Conservation (phyloP, 2,797 vertebrate species). For the Aldrovandia affinis region DNA sequence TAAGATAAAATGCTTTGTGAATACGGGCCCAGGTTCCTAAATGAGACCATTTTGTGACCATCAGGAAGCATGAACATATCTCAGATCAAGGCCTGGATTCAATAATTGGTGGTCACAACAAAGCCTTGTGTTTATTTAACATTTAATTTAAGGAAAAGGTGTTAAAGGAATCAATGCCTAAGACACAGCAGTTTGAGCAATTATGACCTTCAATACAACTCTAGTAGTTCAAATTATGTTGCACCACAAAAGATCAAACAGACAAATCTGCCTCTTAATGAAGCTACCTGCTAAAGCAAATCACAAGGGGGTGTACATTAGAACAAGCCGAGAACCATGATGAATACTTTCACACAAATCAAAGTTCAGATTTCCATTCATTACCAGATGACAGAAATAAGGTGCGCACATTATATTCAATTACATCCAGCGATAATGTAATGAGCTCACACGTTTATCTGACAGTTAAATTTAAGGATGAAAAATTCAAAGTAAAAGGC, state of each 20-base stretch:
- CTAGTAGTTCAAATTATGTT: not conserved
- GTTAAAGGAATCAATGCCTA: not conserved
- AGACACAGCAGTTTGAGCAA: not conserved
- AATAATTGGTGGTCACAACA: no score
- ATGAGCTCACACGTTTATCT: conserved; percentile 34
- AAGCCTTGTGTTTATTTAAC: not conserved
- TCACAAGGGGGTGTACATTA: not conserved
- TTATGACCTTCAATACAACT: not conserved
- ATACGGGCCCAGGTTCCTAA: no score
- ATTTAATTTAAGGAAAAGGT: not conserved
- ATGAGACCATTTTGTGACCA: no score
- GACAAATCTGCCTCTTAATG: not conserved
- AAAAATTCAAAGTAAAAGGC: no score
- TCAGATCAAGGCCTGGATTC: no score
- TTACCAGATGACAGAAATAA: conserved; percentile 40
- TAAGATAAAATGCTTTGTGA: no score
- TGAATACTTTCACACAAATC: conserved; percentile 18
- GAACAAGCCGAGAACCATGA: not conserved
- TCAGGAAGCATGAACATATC: no score
- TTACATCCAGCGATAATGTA: conserved; percentile 41
- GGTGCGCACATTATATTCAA: conserved; percentile 37
- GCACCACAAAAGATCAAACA: not conserved
- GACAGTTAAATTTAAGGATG: no score
- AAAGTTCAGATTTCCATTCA: conserved; percentile 31
- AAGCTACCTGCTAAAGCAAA: not conserved